These are phyloP conservation scores for Chromobotia macracanthus DNA, from an alignment of 2,797 vertebrate genomes.

Conservation along the genomic window DNA sequence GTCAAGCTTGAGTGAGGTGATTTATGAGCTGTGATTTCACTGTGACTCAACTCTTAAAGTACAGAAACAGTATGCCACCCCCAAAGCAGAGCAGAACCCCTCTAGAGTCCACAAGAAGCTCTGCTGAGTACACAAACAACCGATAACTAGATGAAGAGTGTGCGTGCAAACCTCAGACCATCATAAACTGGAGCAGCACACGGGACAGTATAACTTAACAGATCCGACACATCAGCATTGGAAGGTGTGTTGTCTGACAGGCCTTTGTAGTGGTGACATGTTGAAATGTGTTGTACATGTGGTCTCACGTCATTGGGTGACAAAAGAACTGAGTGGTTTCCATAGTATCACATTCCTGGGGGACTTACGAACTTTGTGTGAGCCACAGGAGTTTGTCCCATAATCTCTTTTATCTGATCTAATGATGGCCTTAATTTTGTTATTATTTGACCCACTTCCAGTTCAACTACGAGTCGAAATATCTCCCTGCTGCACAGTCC, in stretches of 20 bases:
- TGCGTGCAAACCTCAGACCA: slow-evolving; percentile 37
- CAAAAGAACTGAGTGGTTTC: slow-evolving; percentile 53
- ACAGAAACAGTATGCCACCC: slow-evolving; percentile 55
- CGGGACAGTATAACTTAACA: slow-evolving; percentile 27
- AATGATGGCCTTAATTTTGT: slow-evolving; percentile 35
- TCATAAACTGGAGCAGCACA: slow-evolving; percentile 26
- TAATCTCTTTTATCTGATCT: slow-evolving; percentile 50
- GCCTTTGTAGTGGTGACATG: slow-evolving; percentile 52
- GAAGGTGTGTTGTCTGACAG: slow-evolving; percentile 47
- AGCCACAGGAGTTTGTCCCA: slow-evolving; percentile 37
- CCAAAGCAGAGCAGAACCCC: slow-evolving; percentile 36
- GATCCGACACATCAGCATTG: slow-evolving; percentile 37
- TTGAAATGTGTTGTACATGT: slow-evolving; percentile 56
- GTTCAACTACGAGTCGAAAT: not conserved
- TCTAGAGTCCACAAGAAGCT: no score
- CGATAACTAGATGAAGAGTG: slow-evolving; percentile 5
- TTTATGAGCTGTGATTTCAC: not conserved
- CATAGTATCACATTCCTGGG: slow-evolving; percentile 61
- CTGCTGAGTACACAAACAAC: slow-evolving; percentile 48
- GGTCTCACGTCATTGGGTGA: slow-evolving; percentile 55
- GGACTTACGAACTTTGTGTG: slow-evolving; percentile 57
- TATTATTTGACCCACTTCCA: slow-evolving; percentile 47
- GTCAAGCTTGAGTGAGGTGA: no score
- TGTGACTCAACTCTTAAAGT: slow-evolving; percentile 63
- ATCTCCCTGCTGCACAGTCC: slow-evolving; percentile 12